Evolutionary conservation across 2,888 invertebrate species (phyloP).

Genomic region (Xanthia togata): DNA sequence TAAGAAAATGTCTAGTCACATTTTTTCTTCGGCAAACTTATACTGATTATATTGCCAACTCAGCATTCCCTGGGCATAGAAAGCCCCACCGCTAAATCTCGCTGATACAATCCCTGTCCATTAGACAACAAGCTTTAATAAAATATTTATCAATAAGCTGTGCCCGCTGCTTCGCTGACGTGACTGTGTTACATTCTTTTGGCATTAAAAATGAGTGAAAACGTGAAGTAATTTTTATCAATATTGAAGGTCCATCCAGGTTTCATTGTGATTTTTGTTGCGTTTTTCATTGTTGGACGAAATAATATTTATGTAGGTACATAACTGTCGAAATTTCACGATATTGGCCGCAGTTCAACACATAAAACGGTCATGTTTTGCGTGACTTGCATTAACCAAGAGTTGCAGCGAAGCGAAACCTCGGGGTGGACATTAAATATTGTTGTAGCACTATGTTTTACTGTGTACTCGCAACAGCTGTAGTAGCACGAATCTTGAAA

Average conservation of each 20-base stretch:
- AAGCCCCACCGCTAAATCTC: background rate
- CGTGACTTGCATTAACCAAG: slow-evolving; percentile 25
- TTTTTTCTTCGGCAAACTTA: background rate
- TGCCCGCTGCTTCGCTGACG: background rate
- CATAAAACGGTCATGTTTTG: slow-evolving; percentile 44
- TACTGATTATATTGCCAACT: background rate
- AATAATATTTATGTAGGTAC: background rate
- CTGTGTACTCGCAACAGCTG: background rate
- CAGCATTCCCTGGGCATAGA: background rate
- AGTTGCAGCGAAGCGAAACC: slow-evolving; percentile 18
- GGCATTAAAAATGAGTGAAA: background rate
- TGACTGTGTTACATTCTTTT: background rate
- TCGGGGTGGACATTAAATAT: slow-evolving; percentile 23
- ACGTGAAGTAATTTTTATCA: background rate
- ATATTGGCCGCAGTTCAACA: slow-evolving; percentile 31
- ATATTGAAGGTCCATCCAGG: background rate
- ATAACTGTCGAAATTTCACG: background rate
- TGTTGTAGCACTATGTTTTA: slow-evolving; percentile 27
- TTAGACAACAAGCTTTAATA: background rate
- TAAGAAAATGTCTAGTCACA: background rate
- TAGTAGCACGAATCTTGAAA: background rate
- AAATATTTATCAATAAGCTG: background rate
- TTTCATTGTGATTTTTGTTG: background rate
- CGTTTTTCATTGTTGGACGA: background rate
- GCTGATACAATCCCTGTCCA: background rate